Conservation (phyloP, 2,797 vertebrate genomes). For the Sparidentex hasta region DNA sequence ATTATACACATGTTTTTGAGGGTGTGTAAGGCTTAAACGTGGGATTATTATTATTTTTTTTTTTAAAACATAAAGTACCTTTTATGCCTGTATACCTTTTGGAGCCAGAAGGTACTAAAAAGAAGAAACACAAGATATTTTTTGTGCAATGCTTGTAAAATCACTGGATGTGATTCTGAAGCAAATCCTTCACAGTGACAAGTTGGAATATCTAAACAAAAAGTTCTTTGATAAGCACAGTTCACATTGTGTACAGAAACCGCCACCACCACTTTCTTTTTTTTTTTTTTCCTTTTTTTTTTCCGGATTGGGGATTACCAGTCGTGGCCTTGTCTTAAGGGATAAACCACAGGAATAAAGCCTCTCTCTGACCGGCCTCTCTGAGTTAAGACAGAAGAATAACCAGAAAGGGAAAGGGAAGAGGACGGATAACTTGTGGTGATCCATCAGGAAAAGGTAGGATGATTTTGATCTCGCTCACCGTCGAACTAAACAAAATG, state of each 20-base stretch:
- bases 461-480: constrained; percentile 24
- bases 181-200: not conserved
- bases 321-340: constrained; percentile 79
- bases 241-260: constrained; percentile 1
- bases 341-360: constrained; percentile 86
- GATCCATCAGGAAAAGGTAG: constrained; percentile 76
- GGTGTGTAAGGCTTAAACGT: constrained; percentile 7
- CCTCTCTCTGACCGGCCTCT: constrained; percentile 63
- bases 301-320: constrained; percentile 83
- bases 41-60: constrained; percentile 35
- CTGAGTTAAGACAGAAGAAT: constrained; percentile 47
- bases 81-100: not conserved
- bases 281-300: constrained; percentile 22
- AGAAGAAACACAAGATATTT: not conserved
- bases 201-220: constrained; percentile 6
- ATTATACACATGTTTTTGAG: constrained; percentile 24
- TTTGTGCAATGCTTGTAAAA: not conserved
- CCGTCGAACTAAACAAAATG: not conserved
- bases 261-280: constrained; percentile 23
- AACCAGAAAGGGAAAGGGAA: constrained; percentile 62
- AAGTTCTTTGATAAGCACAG: constrained; percentile 3
- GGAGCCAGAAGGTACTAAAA: constrained; percentile 2
- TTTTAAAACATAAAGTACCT: constrained; percentile 29
- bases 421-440: constrained; percentile 41
- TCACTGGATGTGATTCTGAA: not conserved